Evolutionary conservation across 2,797 vertebrate genomes (phyloP), one percentile per base, ranked within the genome.

Genomic region (Ciconia nigra): DNA sequence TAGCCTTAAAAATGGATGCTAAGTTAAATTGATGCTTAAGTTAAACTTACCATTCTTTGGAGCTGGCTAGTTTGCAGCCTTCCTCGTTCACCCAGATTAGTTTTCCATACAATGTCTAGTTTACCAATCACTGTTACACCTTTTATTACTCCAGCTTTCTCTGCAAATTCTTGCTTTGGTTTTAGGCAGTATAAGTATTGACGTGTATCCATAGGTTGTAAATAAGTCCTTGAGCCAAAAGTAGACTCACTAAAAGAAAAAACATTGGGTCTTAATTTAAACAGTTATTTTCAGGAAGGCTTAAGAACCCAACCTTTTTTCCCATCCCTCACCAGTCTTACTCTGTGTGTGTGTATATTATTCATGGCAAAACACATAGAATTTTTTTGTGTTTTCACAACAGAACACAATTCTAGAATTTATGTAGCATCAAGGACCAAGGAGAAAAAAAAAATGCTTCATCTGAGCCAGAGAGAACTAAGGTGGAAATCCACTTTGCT

Each of bases 71-170:
- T 99, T 98, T 99, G 99, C 72, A 99, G 97, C 85, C 99, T 98
- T 94, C 99, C 99, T 83, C 99, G 98, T 98, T 99, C 99, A 74
- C 99, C 99, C 24, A 99, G 98, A 71, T 99, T 99, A 74, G 99
- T 99, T 98, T 99, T 99, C 99, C 99, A 99, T 10, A 99, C 99
- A 26, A 99, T 99, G 97, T 99, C 99, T 26, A 99, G 96, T 96
- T 99, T 99, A 57, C 99, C 99, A 25, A 99, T 99, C 44, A 99
- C 99, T 3, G 99, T 99, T 90, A 99, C 99, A 6, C 99, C 99
- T 94, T 99, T 99, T 96, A 99, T 99, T 95, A 99, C 98, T 35
- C 99, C 99, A 52, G 99, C 99, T 97, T 99, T 99, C 98, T 99
- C 99, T 6, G 99, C 99, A 83, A 99, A 99, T 97, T 99, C 99